Evolutionary conservation across 2,797 vertebrate genomes (phyloP).

Genomic region (Poeciliopsis presidionis): DNA sequence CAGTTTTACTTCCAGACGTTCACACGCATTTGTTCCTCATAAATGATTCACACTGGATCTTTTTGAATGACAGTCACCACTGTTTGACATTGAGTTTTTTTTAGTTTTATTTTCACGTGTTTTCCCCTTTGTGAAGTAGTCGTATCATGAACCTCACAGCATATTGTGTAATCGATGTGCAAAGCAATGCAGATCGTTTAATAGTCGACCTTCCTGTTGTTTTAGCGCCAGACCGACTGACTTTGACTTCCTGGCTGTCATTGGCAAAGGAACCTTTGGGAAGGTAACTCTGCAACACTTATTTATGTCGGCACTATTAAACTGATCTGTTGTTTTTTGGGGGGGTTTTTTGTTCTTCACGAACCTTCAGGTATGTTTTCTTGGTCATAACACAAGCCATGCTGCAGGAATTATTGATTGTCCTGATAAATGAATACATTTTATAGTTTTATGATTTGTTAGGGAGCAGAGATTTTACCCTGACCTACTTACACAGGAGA

Average conservation of each 20-base stretch:
- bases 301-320: slow-evolving; percentile 19
- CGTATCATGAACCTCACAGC: background rate
- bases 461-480: background rate
- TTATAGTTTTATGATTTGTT: background rate
- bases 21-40: background rate
- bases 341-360: slow-evolving; percentile 11
- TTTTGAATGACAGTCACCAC: background rate
- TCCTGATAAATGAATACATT: background rate
- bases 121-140: background rate
- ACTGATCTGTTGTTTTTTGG: background rate
- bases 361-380: background rate
- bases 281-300: slow-evolving; percentile 82
- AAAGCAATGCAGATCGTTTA: background rate
- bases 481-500: slow-evolving; percentile 23
- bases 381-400: background rate
- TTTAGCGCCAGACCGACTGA: slow-evolving; percentile 95
- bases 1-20: background rate
- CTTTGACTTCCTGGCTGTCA: slow-evolving; percentile 97
- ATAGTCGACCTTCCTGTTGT: slow-evolving; percentile 29
- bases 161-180: background rate
- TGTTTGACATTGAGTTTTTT: background rate
- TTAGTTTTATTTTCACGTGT: background rate
- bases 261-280: slow-evolving; percentile 98
- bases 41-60: background rate
- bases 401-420: slow-evolving; percentile 1